These are phyloP conservation scores for Eupithecia vulgata DNA, from an alignment of 2,888 invertebrate species.

Conservation along the genomic window DNA sequence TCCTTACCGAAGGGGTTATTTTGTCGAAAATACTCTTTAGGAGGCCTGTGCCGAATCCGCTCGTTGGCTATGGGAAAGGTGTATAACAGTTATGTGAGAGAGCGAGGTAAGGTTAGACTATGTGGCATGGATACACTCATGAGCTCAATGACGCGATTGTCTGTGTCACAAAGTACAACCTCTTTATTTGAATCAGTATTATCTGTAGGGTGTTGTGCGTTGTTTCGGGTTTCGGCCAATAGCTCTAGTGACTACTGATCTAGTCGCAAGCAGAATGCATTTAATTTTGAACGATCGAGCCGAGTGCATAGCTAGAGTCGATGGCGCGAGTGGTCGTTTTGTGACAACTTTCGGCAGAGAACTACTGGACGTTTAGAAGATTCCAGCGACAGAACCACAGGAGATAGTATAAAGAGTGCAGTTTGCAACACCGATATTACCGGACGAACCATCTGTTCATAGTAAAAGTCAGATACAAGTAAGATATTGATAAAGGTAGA, in stretches of 20 bases:
- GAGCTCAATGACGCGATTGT: conserved; percentile 72
- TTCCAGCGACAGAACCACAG: conserved; percentile 82
- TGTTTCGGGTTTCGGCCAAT: conserved; percentile 81
- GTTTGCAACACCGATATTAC: conserved; percentile 82
- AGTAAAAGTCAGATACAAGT: neutral
- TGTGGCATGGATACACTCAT: conserved; percentile 74
- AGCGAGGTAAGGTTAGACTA: conserved; percentile 77
- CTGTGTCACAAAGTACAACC: conserved; percentile 84
- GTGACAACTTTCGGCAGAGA: conserved; percentile 72
- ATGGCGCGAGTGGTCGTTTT: conserved; percentile 78
- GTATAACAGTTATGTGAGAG: conserved; percentile 84
- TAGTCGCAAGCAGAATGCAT: conserved; percentile 83
- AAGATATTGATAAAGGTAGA: neutral
- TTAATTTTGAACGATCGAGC: conserved; percentile 81
- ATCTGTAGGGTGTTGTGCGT: conserved; percentile 82
- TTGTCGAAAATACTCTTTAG: conserved; percentile 86
- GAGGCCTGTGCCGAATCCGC: conserved; percentile 85
- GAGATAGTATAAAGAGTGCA: conserved; percentile 84
- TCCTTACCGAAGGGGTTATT: conserved; percentile 85
- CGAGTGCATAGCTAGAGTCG: conserved; percentile 80
- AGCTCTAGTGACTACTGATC: conserved; percentile 83
- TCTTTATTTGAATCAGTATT: conserved; percentile 80
- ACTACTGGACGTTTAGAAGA: conserved; percentile 76
- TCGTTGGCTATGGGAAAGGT: conserved; percentile 83
- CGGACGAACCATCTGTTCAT: conserved; percentile 62